Percentiles rank a stretch among this genome's conserved stretches.
These are phyloP conservation scores for Corvus hawaiiensis DNA, from an alignment of 2,113 vertebrate species.

Conservation along the genomic window DNA sequence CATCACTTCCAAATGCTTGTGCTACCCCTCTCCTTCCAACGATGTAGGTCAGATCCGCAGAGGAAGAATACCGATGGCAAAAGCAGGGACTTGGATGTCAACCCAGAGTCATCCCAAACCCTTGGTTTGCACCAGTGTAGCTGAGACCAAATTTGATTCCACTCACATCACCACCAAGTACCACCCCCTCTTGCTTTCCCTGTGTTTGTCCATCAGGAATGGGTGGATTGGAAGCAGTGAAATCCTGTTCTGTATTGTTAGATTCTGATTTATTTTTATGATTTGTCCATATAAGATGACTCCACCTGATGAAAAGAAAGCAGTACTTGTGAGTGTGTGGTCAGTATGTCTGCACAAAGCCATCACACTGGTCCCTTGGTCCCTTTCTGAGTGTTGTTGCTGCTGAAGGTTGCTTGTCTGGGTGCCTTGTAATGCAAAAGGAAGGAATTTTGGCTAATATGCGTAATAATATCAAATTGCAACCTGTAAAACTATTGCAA, in stretches of 20 bases:
- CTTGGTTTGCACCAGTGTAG: not conserved
- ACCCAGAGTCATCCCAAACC: not conserved
- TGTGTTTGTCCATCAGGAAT: not conserved
- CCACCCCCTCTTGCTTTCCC: not conserved
- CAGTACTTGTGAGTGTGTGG: not conserved
- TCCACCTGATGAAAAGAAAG: not conserved
- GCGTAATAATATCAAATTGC: not conserved
- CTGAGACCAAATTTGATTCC: not conserved
- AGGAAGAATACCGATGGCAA: not conserved
- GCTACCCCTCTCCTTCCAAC: not conserved
- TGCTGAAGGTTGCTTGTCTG: not conserved
- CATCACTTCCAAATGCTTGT: constrained; percentile 4
- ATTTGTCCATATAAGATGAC: not conserved
- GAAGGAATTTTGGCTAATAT: not conserved
- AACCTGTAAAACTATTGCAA: not conserved
- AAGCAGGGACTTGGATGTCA: not conserved
- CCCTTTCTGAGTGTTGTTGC: not conserved
- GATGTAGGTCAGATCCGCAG: not conserved
- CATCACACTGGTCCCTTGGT: not conserved
- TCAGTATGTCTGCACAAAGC: not conserved
- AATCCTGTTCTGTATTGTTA: not conserved
- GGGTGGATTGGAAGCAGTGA: not conserved
- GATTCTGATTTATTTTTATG: not conserved
- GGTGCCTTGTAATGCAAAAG: not conserved
- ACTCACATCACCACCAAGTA: not conserved